A percentile compares a stretch with the other conserved stretches of the same genome.
These are phyloP conservation scores for Oxyscelio sp. DNA, from an alignment of 2,888 invertebrate genomes.

Conservation along the genomic window DNA sequence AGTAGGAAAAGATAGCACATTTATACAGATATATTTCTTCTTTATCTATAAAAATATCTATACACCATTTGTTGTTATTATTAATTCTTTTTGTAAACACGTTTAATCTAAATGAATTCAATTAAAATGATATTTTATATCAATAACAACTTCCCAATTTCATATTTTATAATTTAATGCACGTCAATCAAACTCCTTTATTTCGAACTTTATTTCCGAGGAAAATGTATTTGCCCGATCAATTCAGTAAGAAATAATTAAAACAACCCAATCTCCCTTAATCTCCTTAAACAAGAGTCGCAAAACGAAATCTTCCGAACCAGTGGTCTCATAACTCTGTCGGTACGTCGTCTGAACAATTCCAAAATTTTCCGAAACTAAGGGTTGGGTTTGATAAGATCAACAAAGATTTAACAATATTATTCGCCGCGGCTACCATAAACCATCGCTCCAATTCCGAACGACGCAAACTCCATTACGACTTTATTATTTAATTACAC, in stretches of 20 bases:
- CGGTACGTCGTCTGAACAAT: slow-evolving; percentile 9
- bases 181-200: no score
- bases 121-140: no score
- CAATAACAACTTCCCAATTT: no score
- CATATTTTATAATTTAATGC: no score
- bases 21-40: no score
- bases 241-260: neutral
- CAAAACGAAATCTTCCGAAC: neutral
- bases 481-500: slow-evolving; percentile 23
- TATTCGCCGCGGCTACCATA: slow-evolving; percentile 8
- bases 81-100: no score
- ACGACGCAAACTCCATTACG: slow-evolving; percentile 3
- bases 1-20: no score
- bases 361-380: slow-evolving; percentile 16
- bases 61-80: no score
- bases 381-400: slow-evolving; percentile 1
- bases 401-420: slow-evolving; percentile 9
- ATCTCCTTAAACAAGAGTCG: neutral
- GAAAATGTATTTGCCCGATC: neutral
- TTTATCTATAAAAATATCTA: no score
- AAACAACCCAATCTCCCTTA: no score
- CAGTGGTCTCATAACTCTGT: neutral
- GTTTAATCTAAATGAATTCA: no score
- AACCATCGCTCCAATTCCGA: slow-evolving; percentile 8
- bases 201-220: no score